Percentiles rank a stretch among this genome's conserved stretches.
These are phyloP conservation scores for Andricus curvator DNA, from an alignment of 2,888 invertebrate genomes.

Conservation along the genomic window DNA sequence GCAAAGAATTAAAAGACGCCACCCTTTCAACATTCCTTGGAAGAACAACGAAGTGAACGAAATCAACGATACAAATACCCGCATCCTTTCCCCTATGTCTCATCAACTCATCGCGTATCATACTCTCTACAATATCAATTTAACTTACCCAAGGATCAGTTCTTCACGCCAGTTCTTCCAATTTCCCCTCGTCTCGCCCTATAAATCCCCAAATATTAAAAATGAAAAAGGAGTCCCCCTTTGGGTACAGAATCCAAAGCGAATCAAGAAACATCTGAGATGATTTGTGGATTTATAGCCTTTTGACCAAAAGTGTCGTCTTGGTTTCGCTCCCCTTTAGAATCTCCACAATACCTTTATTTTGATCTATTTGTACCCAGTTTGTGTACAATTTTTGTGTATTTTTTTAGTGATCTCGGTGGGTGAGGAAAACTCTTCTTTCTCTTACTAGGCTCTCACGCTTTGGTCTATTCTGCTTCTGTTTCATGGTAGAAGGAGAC, in stretches of 20 bases:
- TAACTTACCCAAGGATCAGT: not conserved
- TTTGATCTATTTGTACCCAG: not conserved
- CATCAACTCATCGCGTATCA: constrained; percentile 30
- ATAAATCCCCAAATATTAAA: constrained; percentile 26
- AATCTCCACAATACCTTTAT: constrained; percentile 4
- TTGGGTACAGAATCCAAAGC: not conserved
- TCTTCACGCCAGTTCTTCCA: not conserved
- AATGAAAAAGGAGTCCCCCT: constrained; percentile 10
- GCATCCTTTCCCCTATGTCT: constrained; percentile 10
- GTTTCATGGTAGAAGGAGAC: constrained; percentile 54
- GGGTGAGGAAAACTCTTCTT: constrained; percentile 12
- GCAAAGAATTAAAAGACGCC: constrained; percentile 28
- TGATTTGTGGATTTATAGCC: not conserved
- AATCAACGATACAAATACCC: constrained; percentile 4
- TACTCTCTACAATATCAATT: not conserved
- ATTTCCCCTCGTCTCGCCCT: constrained; percentile 12
- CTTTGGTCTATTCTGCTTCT: constrained; percentile 38
- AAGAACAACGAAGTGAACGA: not conserved
- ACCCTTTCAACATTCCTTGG: constrained; percentile 36
- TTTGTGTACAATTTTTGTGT: not conserved
- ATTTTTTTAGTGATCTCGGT: not conserved
- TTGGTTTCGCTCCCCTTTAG: not conserved
- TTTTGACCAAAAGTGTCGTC: not conserved
- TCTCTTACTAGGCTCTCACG: constrained; percentile 14
- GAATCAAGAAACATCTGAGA: not conserved